A percentile compares a stretch with the other conserved stretches of the same genome.
Evolutionary conservation across 2,113 vertebrate species (phyloP).

Genomic region (Fukomys damarensis): DNA sequence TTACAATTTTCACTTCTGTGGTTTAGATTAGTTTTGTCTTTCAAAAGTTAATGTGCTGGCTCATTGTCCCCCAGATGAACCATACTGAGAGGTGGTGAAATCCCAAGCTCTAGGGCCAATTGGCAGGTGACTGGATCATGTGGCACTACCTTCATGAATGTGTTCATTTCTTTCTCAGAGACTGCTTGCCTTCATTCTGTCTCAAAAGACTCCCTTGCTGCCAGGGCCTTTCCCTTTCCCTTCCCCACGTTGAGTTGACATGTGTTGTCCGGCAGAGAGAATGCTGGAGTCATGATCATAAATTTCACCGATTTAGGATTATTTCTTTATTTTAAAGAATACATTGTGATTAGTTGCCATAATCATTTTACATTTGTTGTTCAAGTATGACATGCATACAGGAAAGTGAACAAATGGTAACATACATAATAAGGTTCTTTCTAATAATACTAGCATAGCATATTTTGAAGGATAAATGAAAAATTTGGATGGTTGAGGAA

Average conservation of each 20-base stretch:
- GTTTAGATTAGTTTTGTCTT: background rate
- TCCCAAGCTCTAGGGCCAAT: background rate
- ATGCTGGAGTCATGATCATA: background rate
- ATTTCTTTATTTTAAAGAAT: background rate
- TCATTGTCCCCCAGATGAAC: background rate
- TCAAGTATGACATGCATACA: background rate
- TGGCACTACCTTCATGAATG: background rate
- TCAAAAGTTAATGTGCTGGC: too few species aligned
- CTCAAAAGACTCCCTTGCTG: background rate
- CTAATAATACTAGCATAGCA: background rate
- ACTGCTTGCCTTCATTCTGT: background rate
- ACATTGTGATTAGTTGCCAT: background rate
- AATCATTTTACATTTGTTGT: background rate
- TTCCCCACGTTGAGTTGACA: background rate
- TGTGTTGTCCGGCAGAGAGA: background rate
- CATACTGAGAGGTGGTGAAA: background rate
- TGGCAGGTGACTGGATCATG: background rate
- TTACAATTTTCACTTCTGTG: background rate
- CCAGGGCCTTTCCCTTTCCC: background rate
- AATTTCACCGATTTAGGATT: background rate
- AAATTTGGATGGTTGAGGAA: background rate
- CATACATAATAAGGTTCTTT: background rate
- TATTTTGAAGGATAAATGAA: background rate
- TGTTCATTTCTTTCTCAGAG: background rate
- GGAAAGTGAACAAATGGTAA: background rate